Percentiles rank a stretch among this genome's conserved stretches.
Conservation (phyloP, 1,140 invertebrate genomes). For the Lycorma delicatula region DNA sequence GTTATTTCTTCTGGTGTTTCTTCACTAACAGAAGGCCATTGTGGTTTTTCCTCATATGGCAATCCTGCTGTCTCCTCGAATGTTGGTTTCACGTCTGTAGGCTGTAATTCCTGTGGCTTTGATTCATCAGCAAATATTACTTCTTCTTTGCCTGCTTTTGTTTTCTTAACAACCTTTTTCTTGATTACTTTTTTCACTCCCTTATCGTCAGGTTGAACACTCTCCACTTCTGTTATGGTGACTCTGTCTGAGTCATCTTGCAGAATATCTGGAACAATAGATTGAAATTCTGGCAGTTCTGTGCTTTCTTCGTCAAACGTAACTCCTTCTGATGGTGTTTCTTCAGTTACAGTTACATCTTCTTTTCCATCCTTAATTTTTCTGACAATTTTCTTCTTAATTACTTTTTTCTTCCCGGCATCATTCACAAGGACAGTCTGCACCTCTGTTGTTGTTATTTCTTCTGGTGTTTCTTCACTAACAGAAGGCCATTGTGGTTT, state of each 20-base stretch:
- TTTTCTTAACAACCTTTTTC: constrained; percentile 26
- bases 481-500: too few relatives aligned
- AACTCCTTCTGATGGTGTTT: constrained; percentile 16
- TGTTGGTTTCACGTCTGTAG: constrained; percentile 2
- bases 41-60: constrained; percentile 23
- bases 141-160: constrained; percentile 21
- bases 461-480: not conserved
- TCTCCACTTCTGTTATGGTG: constrained; percentile 25
- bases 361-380: constrained; percentile 20
- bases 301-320: constrained; percentile 18
- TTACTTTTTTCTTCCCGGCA: constrained; percentile 25
- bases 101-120: too few relatives aligned
- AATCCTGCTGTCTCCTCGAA: constrained; percentile 18
- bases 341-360: constrained; percentile 28
- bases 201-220: constrained; percentile 19
- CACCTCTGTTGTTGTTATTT: constrained; percentile 26
- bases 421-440: constrained; percentile 7
- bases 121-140: constrained; percentile 23
- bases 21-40: not conserved
- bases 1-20: constrained; percentile 16
- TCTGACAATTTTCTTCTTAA: constrained; percentile 30
- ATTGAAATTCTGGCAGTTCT: constrained; percentile 15
- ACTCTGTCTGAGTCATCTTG: constrained; percentile 9
- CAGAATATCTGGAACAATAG: constrained; percentile 9
- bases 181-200: constrained; percentile 28